These are phyloP conservation scores for Patella ulyssiponensis DNA, from an alignment of 2,888 invertebrate species.

Conservation along the genomic window DNA sequence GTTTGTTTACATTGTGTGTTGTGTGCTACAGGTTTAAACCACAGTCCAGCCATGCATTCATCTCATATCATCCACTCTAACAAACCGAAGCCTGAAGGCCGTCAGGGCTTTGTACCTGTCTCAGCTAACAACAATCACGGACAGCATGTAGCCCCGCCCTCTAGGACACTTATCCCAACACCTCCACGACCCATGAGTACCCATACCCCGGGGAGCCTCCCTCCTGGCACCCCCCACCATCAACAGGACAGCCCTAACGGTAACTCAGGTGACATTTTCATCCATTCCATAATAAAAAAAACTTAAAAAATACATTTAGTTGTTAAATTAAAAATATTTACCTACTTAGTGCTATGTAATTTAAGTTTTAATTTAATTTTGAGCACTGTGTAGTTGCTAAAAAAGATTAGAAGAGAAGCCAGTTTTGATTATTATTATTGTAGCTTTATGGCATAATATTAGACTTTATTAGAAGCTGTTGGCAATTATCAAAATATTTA, in stretches of 20 bases:
- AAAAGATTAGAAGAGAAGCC: too few species aligned
- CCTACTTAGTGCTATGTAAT: too few species aligned
- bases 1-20: too few species aligned
- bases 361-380: too few species aligned
- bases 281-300: background rate
- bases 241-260: constrained; percentile 41
- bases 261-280: constrained; percentile 36
- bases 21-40: constrained; percentile 32
- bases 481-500: constrained; percentile 46
- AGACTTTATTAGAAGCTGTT: background rate
- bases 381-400: too few species aligned
- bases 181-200: constrained; percentile 67
- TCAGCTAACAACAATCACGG: constrained; percentile 36
- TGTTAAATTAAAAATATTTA: too few species aligned
- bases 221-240: constrained; percentile 38
- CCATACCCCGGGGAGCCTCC: constrained; percentile 58
- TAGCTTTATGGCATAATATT: background rate
- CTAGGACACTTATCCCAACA: constrained; percentile 56
- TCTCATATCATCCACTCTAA: constrained; percentile 69
- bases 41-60: constrained; percentile 67
- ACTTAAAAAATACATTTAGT: too few species aligned
- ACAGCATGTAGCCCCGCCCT: constrained; percentile 36
- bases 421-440: too few species aligned
- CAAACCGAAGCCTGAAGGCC: constrained; percentile 50
- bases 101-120: constrained; percentile 49